These are phyloP conservation scores for Malurus alboscapulatus DNA, from an alignment of 2,113 vertebrate genomes.

Conservation along the genomic window DNA sequence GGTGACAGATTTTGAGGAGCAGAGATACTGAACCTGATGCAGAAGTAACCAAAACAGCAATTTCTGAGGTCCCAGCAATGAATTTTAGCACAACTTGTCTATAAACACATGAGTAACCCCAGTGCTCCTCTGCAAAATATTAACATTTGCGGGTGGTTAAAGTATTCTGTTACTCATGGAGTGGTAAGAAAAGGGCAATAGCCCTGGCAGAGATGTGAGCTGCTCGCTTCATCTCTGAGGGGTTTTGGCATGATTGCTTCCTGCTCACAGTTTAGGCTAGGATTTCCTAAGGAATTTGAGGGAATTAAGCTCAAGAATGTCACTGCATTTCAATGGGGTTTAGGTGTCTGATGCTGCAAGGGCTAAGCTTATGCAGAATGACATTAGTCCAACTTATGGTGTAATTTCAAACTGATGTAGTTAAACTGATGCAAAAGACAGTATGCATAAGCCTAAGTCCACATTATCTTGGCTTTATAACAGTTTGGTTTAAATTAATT, in stretches of 20 bases:
- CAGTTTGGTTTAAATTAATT: constrained; percentile 18
- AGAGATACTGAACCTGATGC: background rate
- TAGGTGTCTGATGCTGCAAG: background rate
- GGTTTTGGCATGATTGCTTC: background rate
- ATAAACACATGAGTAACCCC: background rate
- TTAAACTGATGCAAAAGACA: background rate
- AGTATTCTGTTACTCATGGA: background rate
- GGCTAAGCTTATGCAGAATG: background rate
- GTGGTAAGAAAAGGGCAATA: background rate
- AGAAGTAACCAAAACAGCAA: background rate
- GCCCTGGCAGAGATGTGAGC: background rate
- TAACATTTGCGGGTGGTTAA: background rate
- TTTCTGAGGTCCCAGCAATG: background rate
- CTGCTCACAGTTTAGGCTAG: background rate
- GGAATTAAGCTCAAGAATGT: background rate
- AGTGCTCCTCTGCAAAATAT: background rate
- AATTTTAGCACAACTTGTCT: background rate
- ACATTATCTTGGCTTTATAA: background rate
- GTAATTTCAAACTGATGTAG: background rate
- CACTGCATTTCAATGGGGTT: background rate
- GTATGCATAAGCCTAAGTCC: background rate
- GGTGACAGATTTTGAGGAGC: background rate
- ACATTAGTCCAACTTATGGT: background rate
- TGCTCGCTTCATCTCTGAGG: background rate
- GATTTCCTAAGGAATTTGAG: background rate